Percentiles rank a stretch among this genome's conserved stretches.
phyloP scores from a whole-genome alignment of 1,140 invertebrate genomes.

The Pantala flavescens region DNA sequence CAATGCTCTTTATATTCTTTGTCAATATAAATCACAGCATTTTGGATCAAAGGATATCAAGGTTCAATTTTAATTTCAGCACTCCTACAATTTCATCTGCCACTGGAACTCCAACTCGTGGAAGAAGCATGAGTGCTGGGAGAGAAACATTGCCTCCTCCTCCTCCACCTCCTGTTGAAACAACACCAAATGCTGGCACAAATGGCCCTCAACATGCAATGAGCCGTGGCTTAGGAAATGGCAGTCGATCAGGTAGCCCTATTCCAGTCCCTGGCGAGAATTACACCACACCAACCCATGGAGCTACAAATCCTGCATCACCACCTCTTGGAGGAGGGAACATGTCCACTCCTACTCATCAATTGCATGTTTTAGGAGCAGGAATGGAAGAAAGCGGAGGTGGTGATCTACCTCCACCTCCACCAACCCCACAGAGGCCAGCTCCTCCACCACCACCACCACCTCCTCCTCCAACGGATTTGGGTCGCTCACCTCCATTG shows the following conservation, averaged over 20 bases:
- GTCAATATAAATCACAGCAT: no score
- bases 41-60: no score
- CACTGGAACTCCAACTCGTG: constrained; percentile 54
- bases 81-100: constrained; percentile 54
- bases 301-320: constrained; percentile 20
- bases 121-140: constrained; percentile 48
- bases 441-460: constrained; percentile 38
- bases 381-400: constrained; percentile 18
- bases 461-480: constrained; percentile 37
- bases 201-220: constrained; percentile 29
- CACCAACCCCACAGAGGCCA: constrained; percentile 42
- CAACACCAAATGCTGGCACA: constrained; percentile 14
- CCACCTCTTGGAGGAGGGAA: constrained; percentile 21
- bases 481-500: constrained; percentile 13
- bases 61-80: constrained; percentile 26
- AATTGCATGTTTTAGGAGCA: neutral
- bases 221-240: constrained; percentile 40
- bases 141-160: constrained; percentile 75
- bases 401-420: constrained; percentile 45
- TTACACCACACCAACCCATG: constrained; percentile 24
- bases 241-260: constrained; percentile 38
- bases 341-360: neutral
- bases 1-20: no score
- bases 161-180: constrained; percentile 59
- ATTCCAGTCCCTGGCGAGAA: constrained; percentile 21